Conservation (phyloP, 2,797 vertebrate species). For the Rhinichthys osculus region DNA sequence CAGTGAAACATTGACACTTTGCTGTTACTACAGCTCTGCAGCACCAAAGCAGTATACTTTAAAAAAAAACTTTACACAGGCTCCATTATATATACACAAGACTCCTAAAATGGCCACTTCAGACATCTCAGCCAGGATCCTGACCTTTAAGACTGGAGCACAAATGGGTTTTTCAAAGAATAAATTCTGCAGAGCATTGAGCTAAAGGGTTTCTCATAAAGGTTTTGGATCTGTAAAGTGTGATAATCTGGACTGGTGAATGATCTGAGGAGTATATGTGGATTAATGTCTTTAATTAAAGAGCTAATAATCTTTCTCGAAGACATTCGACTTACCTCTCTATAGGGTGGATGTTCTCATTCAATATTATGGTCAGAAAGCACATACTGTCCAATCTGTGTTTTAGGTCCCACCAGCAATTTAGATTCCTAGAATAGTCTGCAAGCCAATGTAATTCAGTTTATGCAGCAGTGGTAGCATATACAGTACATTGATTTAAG, state of each 20-base stretch:
- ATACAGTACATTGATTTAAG: not conserved
- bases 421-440: not conserved
- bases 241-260: constrained; percentile 1
- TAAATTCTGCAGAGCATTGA: not conserved
- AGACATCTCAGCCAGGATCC: constrained; percentile 27
- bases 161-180: constrained; percentile 47
- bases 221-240: constrained; percentile 24
- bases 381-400: not conserved
- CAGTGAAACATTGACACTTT: constrained; percentile 2
- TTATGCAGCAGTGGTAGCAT: not conserved
- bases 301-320: constrained; percentile 26
- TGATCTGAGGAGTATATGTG: constrained; percentile 13
- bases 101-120: constrained; percentile 43
- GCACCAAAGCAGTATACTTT: constrained; percentile 16
- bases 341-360: not conserved
- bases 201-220: constrained; percentile 1
- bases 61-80: not conserved
- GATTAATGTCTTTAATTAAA: constrained; percentile 50
- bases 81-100: constrained; percentile 36
- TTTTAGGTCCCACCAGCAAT: constrained; percentile 7
- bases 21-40: constrained; percentile 6
- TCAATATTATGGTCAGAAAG: constrained; percentile 7
- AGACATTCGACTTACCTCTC: constrained; percentile 15
- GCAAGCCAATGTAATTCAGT: not conserved
- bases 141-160: constrained; percentile 58